Conservation (phyloP, 1,140 invertebrate genomes). For the Mesaphorura yosii region DNA sequence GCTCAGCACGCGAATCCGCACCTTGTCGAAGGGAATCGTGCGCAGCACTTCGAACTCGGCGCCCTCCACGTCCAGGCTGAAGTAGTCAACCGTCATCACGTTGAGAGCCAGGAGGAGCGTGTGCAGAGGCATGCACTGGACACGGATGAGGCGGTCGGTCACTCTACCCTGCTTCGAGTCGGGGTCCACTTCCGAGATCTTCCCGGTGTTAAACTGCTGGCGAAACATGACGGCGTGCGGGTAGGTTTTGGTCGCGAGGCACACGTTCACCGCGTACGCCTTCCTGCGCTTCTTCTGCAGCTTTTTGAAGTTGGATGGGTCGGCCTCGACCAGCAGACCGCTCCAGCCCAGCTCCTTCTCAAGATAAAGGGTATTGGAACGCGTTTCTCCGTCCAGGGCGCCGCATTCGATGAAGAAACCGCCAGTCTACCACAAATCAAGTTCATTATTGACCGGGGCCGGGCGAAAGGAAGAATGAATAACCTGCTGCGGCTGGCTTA, state of each 20-base stretch:
- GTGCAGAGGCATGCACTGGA: not conserved
- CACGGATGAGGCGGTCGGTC: not conserved
- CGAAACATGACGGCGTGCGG: slow-evolving; percentile 36
- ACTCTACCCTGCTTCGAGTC: not conserved
- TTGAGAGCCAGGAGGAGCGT: slow-evolving; percentile 4
- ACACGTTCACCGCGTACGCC: slow-evolving; percentile 38
- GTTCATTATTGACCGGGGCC: too few species aligned
- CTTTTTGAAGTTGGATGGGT: slow-evolving; percentile 33
- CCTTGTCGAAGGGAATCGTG: slow-evolving; percentile 41
- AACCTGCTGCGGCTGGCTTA: too few species aligned
- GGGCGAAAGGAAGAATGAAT: too few species aligned
- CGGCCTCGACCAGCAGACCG: slow-evolving; percentile 34
- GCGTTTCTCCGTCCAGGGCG: slow-evolving; percentile 35
- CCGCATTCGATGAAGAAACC: slow-evolving; percentile 35
- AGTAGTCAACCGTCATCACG: slow-evolving; percentile 38
- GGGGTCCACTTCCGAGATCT: slow-evolving; percentile 25
- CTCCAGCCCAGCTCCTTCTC: slow-evolving; percentile 31
- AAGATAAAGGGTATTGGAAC: slow-evolving; percentile 36
- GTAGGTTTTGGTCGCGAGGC: slow-evolving; percentile 36
- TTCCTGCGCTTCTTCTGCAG: slow-evolving; percentile 38
- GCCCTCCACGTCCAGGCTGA: slow-evolving; percentile 44
- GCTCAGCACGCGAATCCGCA: slow-evolving; percentile 25
- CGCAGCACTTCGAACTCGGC: slow-evolving; percentile 42
- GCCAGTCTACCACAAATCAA: too few species aligned
- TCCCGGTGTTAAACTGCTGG: slow-evolving; percentile 34